Evolutionary conservation across 2,113 vertebrate species (phyloP).

Genomic region (Channa argus): DNA sequence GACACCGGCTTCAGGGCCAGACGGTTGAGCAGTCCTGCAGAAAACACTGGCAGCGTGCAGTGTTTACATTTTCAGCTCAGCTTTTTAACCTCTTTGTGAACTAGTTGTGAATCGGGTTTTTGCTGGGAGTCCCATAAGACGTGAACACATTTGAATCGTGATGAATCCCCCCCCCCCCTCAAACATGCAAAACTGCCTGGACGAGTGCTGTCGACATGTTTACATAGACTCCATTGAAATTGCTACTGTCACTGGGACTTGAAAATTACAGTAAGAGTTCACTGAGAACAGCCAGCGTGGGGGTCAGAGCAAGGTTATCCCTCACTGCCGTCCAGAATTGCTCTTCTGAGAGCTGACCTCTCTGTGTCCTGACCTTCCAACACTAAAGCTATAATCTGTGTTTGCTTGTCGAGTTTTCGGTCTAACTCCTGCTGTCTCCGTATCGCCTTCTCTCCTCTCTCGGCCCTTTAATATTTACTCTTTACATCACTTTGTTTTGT

Average conservation of each 20-base stretch:
- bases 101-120: constrained; percentile 20
- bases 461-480: constrained; percentile 43
- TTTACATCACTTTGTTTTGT: constrained; percentile 67
- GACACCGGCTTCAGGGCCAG: constrained; percentile 56
- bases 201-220: constrained; percentile 33
- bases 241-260: constrained; percentile 67
- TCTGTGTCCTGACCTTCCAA: constrained; percentile 49
- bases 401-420: constrained; percentile 34
- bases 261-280: constrained; percentile 52
- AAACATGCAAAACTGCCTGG: constrained; percentile 24
- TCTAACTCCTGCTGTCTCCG: constrained; percentile 41
- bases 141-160: constrained; percentile 26
- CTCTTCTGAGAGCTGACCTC: constrained; percentile 54
- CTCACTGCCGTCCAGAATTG: constrained; percentile 46
- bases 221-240: constrained; percentile 40
- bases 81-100: constrained; percentile 66
- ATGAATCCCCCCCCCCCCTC: constrained; percentile 15
- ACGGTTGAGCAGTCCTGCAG: constrained; percentile 69
- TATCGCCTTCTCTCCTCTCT: constrained; percentile 36
- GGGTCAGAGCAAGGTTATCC: constrained; percentile 65
- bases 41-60: constrained; percentile 67
- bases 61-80: constrained; percentile 60
- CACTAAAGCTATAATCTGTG: constrained; percentile 49
- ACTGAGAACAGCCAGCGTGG: constrained; percentile 38
- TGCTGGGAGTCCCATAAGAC: constrained; percentile 12